Evolutionary conservation across 2,888 invertebrate species (phyloP).

Genomic region (Tachina lurida): DNA sequence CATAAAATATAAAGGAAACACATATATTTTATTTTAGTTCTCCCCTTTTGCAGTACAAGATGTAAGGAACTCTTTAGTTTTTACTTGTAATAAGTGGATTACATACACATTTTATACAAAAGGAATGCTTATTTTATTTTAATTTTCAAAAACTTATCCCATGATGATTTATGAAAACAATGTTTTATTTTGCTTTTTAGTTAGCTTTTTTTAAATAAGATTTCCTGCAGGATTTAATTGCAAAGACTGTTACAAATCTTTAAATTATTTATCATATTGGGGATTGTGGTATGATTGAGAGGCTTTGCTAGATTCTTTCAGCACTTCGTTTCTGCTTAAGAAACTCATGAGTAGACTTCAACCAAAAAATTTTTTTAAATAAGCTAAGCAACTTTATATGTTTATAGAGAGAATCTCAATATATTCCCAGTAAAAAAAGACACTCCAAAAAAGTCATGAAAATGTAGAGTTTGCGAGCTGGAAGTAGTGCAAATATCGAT

Average conservation of each 20-base stretch:
- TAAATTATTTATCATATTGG: neutral
- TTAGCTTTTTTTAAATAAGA: neutral
- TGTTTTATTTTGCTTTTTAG: neutral
- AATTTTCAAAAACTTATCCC: neutral
- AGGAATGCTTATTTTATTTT: slow-evolving; percentile 6
- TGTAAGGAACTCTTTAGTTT: slow-evolving; percentile 34
- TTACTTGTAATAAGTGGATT: slow-evolving; percentile 22
- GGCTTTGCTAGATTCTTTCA: too few species aligned
- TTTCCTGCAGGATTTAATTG: neutral
- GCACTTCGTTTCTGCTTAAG: too few species aligned
- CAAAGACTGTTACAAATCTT: neutral
- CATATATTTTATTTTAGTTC: neutral
- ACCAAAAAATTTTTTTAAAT: too few species aligned
- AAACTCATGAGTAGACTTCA: too few species aligned
- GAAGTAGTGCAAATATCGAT: too few species aligned
- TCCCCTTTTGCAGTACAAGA: slow-evolving; percentile 3
- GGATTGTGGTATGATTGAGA: too few species aligned
- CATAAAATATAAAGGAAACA: neutral
- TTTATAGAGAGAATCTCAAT: too few species aligned
- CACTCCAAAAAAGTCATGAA: too few species aligned
- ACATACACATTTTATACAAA: slow-evolving; percentile 13
- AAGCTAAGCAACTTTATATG: too few species aligned
- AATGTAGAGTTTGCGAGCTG: too few species aligned
- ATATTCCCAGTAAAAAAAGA: too few species aligned
- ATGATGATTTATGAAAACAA: neutral